Conservation (phyloP, 1,140 invertebrate genomes). For the Scaptomyza hsui region DNA sequence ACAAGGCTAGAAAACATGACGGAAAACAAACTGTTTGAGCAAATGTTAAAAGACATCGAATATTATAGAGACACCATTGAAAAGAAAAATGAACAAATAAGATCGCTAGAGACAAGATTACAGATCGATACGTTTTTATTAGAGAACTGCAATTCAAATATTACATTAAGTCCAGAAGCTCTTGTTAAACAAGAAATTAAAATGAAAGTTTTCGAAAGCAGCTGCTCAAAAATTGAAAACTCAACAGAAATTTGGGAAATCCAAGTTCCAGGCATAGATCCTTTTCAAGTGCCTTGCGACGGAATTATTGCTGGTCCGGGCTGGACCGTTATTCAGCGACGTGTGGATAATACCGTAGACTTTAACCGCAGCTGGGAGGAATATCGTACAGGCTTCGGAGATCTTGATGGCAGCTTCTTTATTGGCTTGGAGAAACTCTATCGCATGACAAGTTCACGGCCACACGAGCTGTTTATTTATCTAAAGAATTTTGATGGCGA, state of each 20-base stretch:
- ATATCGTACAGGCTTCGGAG: slow-evolving; percentile 30
- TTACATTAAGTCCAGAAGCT: background rate
- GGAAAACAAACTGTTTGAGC: background rate
- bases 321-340: slow-evolving; percentile 30
- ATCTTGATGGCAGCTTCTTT: slow-evolving; percentile 20
- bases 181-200: slow-evolving; percentile 1
- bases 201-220: slow-evolving; percentile 4
- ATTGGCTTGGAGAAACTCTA: slow-evolving; percentile 34
- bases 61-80: slow-evolving; percentile 7
- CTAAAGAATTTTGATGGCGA: slow-evolving; percentile 14
- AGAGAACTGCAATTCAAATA: background rate
- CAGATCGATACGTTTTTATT: background rate
- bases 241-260: slow-evolving; percentile 24
- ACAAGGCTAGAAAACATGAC: slow-evolving; percentile 1
- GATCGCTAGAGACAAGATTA: background rate
- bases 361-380: slow-evolving; percentile 31
- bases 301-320: slow-evolving; percentile 24
- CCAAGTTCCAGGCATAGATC: slow-evolving; percentile 15
- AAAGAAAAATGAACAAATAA: slow-evolving; percentile 21
- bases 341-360: slow-evolving; percentile 10
- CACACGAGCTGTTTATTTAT: slow-evolving; percentile 31
- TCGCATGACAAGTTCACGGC: slow-evolving; percentile 21
- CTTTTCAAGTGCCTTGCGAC: slow-evolving; percentile 23
- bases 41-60: slow-evolving; percentile 13
- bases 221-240: slow-evolving; percentile 12